Conservation (phyloP, 2,113 vertebrate genomes). For the Trachemys scripta region DNA sequence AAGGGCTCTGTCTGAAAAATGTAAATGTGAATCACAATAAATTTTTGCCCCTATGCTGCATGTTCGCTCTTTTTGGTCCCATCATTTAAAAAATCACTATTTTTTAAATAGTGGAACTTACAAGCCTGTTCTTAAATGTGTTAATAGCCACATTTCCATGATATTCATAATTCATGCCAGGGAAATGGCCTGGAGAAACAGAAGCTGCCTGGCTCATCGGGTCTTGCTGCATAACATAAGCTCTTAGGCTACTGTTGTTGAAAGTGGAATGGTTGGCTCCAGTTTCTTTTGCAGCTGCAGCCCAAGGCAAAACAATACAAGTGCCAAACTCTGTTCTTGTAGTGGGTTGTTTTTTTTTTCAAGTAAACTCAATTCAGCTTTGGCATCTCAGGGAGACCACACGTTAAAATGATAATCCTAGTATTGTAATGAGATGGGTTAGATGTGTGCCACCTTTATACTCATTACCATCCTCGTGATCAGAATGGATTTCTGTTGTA, state of each 20-base stretch:
- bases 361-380: neutral
- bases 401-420: neutral
- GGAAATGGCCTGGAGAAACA: constrained; percentile 42
- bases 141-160: constrained; percentile 21
- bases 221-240: constrained; percentile 5
- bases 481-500: neutral
- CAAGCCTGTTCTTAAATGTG: rapidly evolving
- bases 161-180: constrained; percentile 34
- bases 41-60: neutral
- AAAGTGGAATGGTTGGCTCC: constrained; percentile 53
- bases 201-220: constrained; percentile 53
- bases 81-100: neutral
- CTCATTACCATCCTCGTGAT: neutral
- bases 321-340: neutral
- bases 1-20: neutral
- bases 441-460: neutral
- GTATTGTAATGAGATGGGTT: neutral
- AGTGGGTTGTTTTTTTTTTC: neutral
- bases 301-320: constrained; percentile 53
- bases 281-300: constrained; percentile 51
- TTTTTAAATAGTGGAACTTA: neutral
- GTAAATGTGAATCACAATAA: neutral
- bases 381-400: neutral
- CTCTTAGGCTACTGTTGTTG: constrained; percentile 1
- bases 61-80: neutral